phyloP scores from a whole-genome alignment of 2,888 invertebrate genomes.

The Stramonita haemastoma region DNA sequence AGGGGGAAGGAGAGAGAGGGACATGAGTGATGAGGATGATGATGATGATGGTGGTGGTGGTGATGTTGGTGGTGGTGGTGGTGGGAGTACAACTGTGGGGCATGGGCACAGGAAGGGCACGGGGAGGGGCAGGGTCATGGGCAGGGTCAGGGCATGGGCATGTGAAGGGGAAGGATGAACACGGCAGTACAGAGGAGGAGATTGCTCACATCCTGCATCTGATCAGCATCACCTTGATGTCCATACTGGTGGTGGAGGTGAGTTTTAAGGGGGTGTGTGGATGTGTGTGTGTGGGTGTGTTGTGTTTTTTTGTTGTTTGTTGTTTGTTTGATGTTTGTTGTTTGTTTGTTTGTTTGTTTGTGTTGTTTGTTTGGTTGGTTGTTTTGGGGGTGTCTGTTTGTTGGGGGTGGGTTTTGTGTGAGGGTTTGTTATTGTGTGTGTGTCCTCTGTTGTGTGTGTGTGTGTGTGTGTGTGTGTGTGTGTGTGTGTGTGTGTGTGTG shows the following conservation, averaged over 20 bases:
- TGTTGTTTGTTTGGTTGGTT: background rate
- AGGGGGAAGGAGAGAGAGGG: background rate
- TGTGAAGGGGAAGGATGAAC: conserved; percentile 13
- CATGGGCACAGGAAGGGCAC: conserved; percentile 8
- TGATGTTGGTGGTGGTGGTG: background rate
- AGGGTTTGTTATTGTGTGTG: background rate
- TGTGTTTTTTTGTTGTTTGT: no score
- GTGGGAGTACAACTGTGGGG: background rate
- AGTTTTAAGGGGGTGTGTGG: conserved; percentile 30
- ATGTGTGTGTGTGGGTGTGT: no score
- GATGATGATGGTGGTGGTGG: background rate
- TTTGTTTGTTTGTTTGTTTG: background rate
- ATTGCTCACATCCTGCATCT: conserved; percentile 70
- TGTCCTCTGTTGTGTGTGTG: background rate
- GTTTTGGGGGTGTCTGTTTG: background rate
- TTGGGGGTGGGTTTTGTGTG: background rate
- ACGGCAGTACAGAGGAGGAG: conserved; percentile 58
- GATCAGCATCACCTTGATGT: conserved; percentile 66
- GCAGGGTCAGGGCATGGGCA: background rate
- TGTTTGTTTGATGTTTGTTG: no score
- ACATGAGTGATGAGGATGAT: background rate
- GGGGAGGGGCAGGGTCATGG: background rate
- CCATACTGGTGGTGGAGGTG: conserved; percentile 66
- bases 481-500: background rate
- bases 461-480: background rate